Evolutionary conservation across 1,140 invertebrate species (phyloP).

Genomic region (Bemisia tabaci): DNA sequence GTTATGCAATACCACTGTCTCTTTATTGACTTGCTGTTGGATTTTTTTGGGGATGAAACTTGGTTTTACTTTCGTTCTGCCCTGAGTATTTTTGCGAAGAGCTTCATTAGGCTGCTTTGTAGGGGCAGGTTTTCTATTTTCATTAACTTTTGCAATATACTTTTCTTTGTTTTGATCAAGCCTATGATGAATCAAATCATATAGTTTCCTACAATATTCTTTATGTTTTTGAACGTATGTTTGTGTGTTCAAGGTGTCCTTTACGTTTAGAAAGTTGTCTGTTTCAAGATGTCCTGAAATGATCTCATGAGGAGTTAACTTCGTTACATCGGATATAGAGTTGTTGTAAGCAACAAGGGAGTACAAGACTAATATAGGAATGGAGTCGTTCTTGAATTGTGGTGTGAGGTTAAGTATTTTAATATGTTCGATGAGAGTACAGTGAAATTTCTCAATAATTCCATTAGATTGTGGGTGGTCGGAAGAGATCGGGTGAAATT

Average conservation of each 20-base stretch:
- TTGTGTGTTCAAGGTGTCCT: neutral
- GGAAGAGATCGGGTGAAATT: constrained; percentile 17
- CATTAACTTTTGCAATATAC: constrained; percentile 4
- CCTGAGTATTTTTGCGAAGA: constrained; percentile 1
- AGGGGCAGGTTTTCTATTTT: constrained; percentile 6
- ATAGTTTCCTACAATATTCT: neutral
- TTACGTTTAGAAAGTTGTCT: neutral
- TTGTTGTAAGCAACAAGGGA: constrained; percentile 19
- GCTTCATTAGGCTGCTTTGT: neutral
- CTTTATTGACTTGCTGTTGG: neutral
- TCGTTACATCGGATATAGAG: constrained; percentile 21
- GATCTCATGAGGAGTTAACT: constrained; percentile 8
- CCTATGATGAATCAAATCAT: constrained; percentile 3
- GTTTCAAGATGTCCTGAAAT: constrained; percentile 5
- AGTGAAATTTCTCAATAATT: constrained; percentile 19
- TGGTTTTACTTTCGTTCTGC: neutral
- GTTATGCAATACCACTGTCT: neutral
- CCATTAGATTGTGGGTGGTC: constrained; percentile 19
- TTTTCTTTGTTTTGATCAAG: constrained; percentile 3
- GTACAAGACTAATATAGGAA: constrained; percentile 15
- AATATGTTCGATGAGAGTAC: constrained; percentile 22
- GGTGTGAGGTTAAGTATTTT: constrained; percentile 13
- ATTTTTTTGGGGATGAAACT: neutral
- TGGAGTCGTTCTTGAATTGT: constrained; percentile 14
- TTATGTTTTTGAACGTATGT: constrained; percentile 2